Conservation (phyloP, 2,113 vertebrate genomes). For the Pelecanoides urinatrix region DNA sequence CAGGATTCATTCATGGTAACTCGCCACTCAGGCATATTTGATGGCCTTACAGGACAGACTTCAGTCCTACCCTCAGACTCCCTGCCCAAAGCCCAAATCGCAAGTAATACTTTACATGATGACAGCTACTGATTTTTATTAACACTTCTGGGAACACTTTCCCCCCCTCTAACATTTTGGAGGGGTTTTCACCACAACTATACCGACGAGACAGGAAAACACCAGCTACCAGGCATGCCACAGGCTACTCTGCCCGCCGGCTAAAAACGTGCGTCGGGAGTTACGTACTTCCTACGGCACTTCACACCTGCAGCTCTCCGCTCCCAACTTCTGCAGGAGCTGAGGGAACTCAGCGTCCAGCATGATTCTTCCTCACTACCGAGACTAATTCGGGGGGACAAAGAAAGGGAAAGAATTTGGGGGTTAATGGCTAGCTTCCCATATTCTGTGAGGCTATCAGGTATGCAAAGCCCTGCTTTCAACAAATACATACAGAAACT, state of each 20-base stretch:
- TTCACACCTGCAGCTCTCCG: not conserved
- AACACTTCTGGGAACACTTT: not conserved
- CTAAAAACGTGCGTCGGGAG: accelerated
- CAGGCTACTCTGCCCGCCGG: not conserved
- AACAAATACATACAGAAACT: not conserved
- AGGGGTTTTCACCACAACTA: not conserved
- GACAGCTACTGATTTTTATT: not conserved
- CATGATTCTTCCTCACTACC: not conserved
- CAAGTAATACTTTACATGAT: not conserved
- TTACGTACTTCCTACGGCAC: accelerated
- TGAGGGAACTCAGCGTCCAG: not conserved
- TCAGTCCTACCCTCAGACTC: too few relatives aligned
- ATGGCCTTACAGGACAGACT: not conserved
- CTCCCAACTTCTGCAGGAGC: not conserved
- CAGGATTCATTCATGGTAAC: not conserved
- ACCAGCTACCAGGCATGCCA: not conserved
- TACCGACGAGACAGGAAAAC: too few relatives aligned
- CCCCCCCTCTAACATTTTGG: too few relatives aligned
- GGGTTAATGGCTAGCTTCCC: not conserved
- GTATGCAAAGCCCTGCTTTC: not conserved
- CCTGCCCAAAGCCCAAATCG: not conserved
- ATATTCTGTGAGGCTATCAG: not conserved
- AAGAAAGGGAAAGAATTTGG: not conserved
- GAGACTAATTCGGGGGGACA: not conserved
- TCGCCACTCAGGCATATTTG: accelerated